These are phyloP conservation scores for Odocoileus virginianus DNA, from an alignment of 2,113 vertebrate genomes.

Conservation along the genomic window DNA sequence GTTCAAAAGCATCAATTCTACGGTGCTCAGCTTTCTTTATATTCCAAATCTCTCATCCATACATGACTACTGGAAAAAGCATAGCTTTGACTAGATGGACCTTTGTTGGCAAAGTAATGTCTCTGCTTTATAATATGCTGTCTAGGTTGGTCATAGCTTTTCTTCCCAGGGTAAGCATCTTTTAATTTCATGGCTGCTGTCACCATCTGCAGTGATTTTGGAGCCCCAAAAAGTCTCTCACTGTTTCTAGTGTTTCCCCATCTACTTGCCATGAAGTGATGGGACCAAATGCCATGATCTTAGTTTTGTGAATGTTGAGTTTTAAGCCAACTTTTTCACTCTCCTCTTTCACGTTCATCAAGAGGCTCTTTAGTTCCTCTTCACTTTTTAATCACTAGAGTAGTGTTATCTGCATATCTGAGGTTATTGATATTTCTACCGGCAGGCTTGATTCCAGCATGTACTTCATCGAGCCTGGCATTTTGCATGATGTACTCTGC, in stretches of 20 bases:
- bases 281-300: not conserved
- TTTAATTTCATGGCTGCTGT: rapidly evolving
- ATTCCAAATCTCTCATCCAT: not conserved
- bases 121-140: not conserved
- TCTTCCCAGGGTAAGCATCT: not conserved
- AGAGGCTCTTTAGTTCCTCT: not conserved
- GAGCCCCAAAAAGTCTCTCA: not conserved
- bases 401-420: not conserved
- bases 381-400: not conserved
- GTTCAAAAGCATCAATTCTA: not conserved
- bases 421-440: not conserved
- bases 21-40: not conserved
- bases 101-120: not conserved
- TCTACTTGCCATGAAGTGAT: not conserved
- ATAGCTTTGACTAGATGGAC: not conserved
- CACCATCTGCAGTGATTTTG: not conserved
- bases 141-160: not conserved
- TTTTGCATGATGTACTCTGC: not conserved
- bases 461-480: not conserved
- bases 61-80: not conserved
- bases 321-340: not conserved
- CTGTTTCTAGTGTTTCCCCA: not conserved
- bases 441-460: rapidly evolving
- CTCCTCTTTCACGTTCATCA: not conserved
- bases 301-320: not conserved